Evolutionary conservation across 1,140 invertebrate species (phyloP).

Genomic region (Saccostrea glomerata): DNA sequence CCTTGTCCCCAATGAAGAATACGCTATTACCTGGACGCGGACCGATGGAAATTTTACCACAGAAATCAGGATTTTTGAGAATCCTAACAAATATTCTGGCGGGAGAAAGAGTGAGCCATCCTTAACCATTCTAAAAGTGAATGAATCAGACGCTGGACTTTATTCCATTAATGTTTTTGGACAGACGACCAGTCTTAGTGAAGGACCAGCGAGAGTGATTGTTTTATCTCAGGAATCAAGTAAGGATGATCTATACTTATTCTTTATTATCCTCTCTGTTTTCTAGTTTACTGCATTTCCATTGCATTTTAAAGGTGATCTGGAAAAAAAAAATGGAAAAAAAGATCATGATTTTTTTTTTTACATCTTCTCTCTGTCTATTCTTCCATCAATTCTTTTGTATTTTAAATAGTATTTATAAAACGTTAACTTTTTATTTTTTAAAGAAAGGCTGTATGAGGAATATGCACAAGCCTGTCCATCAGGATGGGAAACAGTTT

Average conservation of each 20-base stretch:
- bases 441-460: background rate
- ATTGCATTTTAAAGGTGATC: background rate
- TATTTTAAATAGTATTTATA: background rate
- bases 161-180: background rate
- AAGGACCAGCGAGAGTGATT: background rate
- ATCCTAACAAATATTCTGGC: background rate
- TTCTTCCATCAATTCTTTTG: no score
- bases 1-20: background rate
- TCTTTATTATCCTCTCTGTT: background rate
- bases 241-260: background rate
- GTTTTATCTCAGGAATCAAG: background rate
- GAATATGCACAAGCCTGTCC: background rate
- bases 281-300: background rate
- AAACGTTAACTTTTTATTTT: background rate
- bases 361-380: background rate
- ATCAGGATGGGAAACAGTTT: background rate
- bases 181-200: background rate
- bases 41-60: background rate
- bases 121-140: background rate
- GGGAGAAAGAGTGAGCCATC: background rate
- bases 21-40: background rate
- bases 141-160: background rate
- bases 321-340: background rate
- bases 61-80: background rate
- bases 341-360: background rate